These are phyloP conservation scores for Drosophila ercepeae DNA, from an alignment of 1,140 invertebrate genomes.

Conservation along the genomic window DNA sequence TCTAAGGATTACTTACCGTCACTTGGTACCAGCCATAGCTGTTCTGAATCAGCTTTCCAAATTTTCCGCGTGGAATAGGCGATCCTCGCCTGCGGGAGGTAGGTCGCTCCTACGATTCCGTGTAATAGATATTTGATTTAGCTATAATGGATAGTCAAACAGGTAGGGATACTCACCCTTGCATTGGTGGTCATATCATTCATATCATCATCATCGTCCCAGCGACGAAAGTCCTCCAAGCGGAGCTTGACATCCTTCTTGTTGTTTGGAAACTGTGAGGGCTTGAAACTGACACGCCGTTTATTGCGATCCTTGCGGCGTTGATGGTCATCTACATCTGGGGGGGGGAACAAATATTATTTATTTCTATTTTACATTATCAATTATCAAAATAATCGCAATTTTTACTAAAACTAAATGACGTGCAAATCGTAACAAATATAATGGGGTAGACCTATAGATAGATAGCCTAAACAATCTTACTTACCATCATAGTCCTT, in stretches of 20 bases:
- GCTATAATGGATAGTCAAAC: too few relatives aligned
- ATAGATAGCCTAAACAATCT: background rate
- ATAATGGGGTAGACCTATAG: too few relatives aligned
- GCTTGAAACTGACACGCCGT: constrained; percentile 79
- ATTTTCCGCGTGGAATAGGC: constrained; percentile 67
- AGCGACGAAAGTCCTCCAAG: constrained; percentile 67
- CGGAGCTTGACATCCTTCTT: constrained; percentile 63
- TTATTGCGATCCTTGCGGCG: constrained; percentile 71
- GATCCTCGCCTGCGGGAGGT: constrained; percentile 56
- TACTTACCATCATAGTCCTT: constrained; percentile 67
- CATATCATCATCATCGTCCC: constrained; percentile 81
- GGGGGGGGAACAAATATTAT: too few relatives aligned
- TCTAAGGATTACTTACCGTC: constrained; percentile 73
- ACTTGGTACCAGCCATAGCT: constrained; percentile 79
- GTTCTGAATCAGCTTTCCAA: constrained; percentile 68
- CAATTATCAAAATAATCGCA: too few relatives aligned
- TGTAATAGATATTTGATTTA: background rate
- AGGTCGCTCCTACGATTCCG: constrained; percentile 48
- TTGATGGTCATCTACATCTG: constrained; percentile 58
- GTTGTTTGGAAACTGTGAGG: constrained; percentile 55
- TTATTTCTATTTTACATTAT: too few relatives aligned
- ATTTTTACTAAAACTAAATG: too few relatives aligned
- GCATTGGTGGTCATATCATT: constrained; percentile 53
- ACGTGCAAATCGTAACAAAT: too few relatives aligned
- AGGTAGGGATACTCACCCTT: constrained; percentile 21